A percentile compares a stretch with the other conserved stretches of the same genome.
These are phyloP conservation scores for Neuroterus valhalla DNA, from an alignment of 1,140 invertebrate genomes.

Conservation along the genomic window DNA sequence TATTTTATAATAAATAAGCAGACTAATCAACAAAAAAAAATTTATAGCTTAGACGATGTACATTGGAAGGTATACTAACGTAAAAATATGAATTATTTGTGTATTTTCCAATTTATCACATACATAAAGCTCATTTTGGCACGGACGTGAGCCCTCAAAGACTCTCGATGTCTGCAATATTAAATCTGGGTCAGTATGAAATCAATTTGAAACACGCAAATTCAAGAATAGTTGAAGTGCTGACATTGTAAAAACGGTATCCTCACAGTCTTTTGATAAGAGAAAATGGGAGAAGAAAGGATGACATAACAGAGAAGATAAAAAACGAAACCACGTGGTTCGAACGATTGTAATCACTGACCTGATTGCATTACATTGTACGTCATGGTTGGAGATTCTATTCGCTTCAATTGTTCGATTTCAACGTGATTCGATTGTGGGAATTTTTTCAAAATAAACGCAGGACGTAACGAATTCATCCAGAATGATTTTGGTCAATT, in stretches of 20 bases:
- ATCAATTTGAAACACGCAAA: background rate
- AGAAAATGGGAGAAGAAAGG: slow-evolving; percentile 34
- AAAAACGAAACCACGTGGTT: slow-evolving; percentile 43
- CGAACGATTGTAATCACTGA: slow-evolving; percentile 57
- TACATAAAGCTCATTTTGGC: no score
- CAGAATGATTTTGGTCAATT: slow-evolving; percentile 4
- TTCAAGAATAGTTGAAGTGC: background rate
- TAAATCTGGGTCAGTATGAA: background rate
- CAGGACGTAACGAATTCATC: slow-evolving; percentile 23
- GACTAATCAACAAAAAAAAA: no score
- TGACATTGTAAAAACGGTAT: background rate
- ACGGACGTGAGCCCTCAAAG: no score
- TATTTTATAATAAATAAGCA: no score
- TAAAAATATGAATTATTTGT: no score
- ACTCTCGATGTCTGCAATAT: background rate
- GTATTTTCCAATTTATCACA: no score
- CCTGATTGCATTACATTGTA: slow-evolving; percentile 60
- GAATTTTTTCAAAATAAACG: slow-evolving; percentile 40
- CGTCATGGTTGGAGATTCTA: slow-evolving; percentile 42
- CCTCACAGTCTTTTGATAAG: background rate
- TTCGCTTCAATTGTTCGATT: slow-evolving; percentile 55
- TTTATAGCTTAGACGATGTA: no score
- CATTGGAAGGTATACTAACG: no score
- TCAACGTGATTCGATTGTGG: slow-evolving; percentile 47
- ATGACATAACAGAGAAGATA: slow-evolving; percentile 42